Conservation (phyloP, 2,797 vertebrate genomes). For the Mormyrops attenuatus region DNA sequence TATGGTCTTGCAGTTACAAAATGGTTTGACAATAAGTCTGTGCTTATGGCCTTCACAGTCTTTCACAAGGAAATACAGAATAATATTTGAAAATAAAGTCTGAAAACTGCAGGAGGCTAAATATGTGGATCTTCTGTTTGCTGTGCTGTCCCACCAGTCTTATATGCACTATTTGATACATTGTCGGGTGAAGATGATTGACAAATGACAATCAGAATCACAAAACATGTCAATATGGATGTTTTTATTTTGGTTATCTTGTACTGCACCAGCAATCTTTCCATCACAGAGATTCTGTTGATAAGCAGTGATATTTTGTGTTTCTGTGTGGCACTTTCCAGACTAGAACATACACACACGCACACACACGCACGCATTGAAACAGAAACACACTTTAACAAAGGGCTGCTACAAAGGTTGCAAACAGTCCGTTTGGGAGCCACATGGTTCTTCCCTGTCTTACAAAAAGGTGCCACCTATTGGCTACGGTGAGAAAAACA, state of each 20-base stretch:
- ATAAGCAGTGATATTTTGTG: background rate
- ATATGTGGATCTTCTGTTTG: background rate
- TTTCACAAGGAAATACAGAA: background rate
- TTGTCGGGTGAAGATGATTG: background rate
- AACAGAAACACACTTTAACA: background rate
- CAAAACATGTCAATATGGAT: background rate
- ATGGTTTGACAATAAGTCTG: background rate
- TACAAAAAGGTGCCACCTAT: background rate
- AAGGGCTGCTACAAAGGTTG: background rate
- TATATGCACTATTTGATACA: background rate
- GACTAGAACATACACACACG: background rate
- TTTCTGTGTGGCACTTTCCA: background rate
- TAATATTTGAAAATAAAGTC: background rate
- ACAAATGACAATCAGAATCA: background rate
- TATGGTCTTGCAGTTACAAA: background rate
- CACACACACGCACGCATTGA: background rate
- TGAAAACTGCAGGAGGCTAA: background rate
- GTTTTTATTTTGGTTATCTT: conserved; percentile 8
- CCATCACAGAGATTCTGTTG: background rate
- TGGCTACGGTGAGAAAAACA: background rate
- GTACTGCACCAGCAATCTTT: background rate
- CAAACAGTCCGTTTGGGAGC: background rate
- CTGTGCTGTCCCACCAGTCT: background rate
- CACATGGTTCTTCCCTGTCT: background rate
- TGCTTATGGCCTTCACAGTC: background rate